Evolutionary conservation across 1,140 invertebrate genomes (phyloP).

Genomic region (Samia ricini): DNA sequence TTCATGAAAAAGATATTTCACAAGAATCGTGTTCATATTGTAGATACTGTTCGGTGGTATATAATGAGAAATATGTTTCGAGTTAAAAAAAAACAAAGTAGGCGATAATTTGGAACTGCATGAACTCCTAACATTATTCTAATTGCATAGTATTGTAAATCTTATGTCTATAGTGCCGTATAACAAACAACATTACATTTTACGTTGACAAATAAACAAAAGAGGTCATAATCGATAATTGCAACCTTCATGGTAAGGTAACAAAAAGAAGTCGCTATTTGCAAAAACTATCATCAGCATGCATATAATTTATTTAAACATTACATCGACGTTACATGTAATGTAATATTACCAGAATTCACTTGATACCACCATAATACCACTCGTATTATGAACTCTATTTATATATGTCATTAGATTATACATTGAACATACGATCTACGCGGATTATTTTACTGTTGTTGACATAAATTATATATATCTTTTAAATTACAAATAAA

Average conservation of each 20-base stretch:
- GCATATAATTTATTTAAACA: not conserved
- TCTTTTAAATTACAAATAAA: too few species aligned
- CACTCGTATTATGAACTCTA: too few species aligned
- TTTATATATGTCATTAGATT: too few species aligned
- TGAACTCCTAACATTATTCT: not conserved
- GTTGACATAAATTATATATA: too few species aligned
- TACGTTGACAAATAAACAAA: not conserved
- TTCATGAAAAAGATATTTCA: too few species aligned
- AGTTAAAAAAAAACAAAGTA: too few species aligned
- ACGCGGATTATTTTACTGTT: too few species aligned
- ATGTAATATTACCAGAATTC: not conserved
- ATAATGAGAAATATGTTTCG: too few species aligned
- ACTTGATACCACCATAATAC: too few species aligned
- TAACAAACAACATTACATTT: conserved; percentile 1
- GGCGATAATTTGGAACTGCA: not conserved
- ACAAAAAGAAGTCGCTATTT: not conserved
- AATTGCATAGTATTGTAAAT: not conserved
- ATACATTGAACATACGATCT: too few species aligned
- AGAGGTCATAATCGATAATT: not conserved
- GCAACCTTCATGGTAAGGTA: not conserved
- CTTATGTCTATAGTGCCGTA: not conserved
- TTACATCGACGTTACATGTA: not conserved
- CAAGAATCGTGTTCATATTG: too few species aligned
- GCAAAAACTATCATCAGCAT: not conserved
- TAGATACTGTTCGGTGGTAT: too few species aligned